Percentiles rank a stretch among this genome's conserved stretches.
Conservation (phyloP, 2,888 invertebrate genomes). For the Pyrrhia umbra region DNA sequence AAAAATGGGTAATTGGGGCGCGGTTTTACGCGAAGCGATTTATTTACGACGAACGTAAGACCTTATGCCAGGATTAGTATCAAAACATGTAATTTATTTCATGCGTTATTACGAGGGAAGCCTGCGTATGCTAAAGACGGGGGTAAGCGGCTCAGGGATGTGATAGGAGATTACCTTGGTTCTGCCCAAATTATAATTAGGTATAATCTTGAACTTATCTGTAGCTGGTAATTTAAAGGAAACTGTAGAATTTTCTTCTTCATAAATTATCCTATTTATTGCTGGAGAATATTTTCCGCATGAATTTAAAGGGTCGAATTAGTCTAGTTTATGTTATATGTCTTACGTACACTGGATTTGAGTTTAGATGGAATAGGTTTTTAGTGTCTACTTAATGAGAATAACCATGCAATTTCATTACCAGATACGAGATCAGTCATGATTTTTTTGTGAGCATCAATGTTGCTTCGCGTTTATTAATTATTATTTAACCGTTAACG, state of each 20-base stretch:
- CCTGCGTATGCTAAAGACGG: conserved; percentile 12
- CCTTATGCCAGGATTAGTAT: conserved; percentile 12
- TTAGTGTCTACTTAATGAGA: too few species aligned
- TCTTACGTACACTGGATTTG: too few species aligned
- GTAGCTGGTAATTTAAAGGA: neutral
- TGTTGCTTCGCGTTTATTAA: too few species aligned
- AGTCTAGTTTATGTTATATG: too few species aligned
- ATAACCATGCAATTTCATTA: too few species aligned
- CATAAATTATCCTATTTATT: neutral
- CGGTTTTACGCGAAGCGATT: conserved; percentile 58
- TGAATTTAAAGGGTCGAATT: too few species aligned
- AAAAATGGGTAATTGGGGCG: conserved; percentile 84
- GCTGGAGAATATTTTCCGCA: too few species aligned
- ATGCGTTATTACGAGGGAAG: conserved; percentile 41
- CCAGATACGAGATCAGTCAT: too few species aligned
- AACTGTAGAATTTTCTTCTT: neutral
- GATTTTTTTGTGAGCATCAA: too few species aligned
- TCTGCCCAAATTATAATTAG: conserved; percentile 18
- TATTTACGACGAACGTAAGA: conserved; percentile 48
- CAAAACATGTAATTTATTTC: conserved; percentile 38
- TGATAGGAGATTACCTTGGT: conserved; percentile 31
- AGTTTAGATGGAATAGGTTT: too few species aligned
- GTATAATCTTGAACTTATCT: conserved; percentile 5
- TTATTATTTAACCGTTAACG: too few species aligned
- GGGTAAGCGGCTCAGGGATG: conserved; percentile 31